Percentiles rank a stretch among this genome's conserved stretches.
Evolutionary conservation across 1,140 invertebrate genomes (phyloP).

Genomic region (Armadillidium nasatum): DNA sequence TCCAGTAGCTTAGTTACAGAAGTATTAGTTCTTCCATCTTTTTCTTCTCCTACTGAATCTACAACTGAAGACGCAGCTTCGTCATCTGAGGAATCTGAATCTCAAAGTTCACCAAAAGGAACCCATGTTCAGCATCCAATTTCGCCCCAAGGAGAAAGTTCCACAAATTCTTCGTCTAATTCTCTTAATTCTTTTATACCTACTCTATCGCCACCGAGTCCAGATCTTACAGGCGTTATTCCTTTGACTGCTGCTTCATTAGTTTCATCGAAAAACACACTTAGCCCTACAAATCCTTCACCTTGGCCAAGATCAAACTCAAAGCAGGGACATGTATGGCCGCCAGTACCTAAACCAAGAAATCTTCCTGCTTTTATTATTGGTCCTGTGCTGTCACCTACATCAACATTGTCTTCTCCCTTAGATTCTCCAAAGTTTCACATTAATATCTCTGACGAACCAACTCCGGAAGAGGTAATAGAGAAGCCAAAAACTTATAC

Average conservation of each 20-base stretch:
- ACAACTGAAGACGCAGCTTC: constrained; percentile 44
- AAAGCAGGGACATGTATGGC: constrained; percentile 26
- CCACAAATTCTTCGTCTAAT: neutral
- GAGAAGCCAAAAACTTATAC: neutral
- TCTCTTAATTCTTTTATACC: neutral
- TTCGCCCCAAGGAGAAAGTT: constrained; percentile 1
- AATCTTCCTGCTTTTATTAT: constrained; percentile 33
- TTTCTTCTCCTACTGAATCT: constrained; percentile 44
- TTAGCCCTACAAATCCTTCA: constrained; percentile 32
- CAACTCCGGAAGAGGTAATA: constrained; percentile 29
- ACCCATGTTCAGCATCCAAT: neutral
- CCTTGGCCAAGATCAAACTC: constrained; percentile 32
- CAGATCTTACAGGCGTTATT: neutral
- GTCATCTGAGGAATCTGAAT: constrained; percentile 32
- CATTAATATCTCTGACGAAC: constrained; percentile 24
- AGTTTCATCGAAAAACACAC: neutral
- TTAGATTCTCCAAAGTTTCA: constrained; percentile 33
- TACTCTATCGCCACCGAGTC: constrained; percentile 1
- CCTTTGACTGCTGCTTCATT: neutral
- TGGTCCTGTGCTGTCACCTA: constrained; percentile 27
- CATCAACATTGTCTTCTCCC: constrained; percentile 32
- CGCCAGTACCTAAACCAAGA: constrained; percentile 34
- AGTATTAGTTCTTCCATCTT: constrained; percentile 42
- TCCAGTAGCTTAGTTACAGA: constrained; percentile 40
- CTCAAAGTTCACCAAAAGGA: neutral